Evolutionary conservation across 2,888 invertebrate species (phyloP).

Genomic region (Mesorhabditis spiculigera): DNA sequence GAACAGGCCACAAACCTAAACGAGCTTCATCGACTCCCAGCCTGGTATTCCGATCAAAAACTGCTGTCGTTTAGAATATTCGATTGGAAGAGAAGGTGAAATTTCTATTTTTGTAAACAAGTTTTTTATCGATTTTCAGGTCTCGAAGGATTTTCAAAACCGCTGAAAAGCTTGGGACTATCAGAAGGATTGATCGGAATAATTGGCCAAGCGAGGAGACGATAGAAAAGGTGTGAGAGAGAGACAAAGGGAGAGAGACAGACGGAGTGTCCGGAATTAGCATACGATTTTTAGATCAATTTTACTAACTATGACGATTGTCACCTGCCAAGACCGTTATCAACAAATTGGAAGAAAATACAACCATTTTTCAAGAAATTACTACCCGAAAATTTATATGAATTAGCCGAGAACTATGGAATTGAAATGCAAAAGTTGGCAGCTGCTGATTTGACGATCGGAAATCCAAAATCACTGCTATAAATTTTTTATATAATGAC

Average conservation of each 20-base stretch:
- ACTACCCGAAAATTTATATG: not conserved
- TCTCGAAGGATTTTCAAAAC: not conserved
- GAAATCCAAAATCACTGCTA: not conserved
- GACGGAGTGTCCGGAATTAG: not conserved
- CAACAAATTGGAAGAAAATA: not conserved
- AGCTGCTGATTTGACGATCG: not conserved
- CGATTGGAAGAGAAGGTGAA: not conserved
- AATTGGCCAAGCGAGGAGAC: not conserved
- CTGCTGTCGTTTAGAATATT: not conserved
- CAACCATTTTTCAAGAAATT: not conserved
- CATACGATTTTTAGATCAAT: not conserved
- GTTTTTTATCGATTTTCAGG: not conserved
- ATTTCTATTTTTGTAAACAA: too few species aligned
- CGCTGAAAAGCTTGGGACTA: not conserved
- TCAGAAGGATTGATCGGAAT: not conserved
- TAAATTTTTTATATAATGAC: not conserved
- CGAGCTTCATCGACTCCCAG: not conserved
- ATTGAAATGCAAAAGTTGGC: not conserved
- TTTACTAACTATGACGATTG: not conserved
- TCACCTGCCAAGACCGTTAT: not conserved
- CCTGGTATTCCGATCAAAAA: constrained; percentile 1
- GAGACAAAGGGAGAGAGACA: not conserved
- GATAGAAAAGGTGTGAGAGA: not conserved
- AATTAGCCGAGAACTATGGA: not conserved
- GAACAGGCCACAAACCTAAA: not conserved